Conservation (phyloP, 2,113 vertebrate genomes). For the Rattus norvegicus region GRCr8 NC_086035.1:16949501-16950000, state of each 20-base stretch:
- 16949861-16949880: background rate
- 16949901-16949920: background rate
- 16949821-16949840: background rate
- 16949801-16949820: background rate
- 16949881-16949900: background rate
- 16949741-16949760: background rate
- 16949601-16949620: background rate
- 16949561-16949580: background rate
- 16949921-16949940: background rate
- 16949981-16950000: background rate
- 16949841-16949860: background rate
- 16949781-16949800: background rate
- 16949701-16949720: background rate
- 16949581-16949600: background rate
- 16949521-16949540: too few species aligned
- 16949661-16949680: background rate
- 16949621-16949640: background rate
- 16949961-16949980: background rate
- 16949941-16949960: background rate
- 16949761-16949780: background rate
- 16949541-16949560: too few species aligned
- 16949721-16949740: background rate
- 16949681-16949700: background rate
- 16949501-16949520: too few species aligned
- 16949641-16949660: background rate